These are phyloP conservation scores for Scotopteryx bipunctaria DNA, from an alignment of 2,888 invertebrate species.

Conservation along the genomic window DNA sequence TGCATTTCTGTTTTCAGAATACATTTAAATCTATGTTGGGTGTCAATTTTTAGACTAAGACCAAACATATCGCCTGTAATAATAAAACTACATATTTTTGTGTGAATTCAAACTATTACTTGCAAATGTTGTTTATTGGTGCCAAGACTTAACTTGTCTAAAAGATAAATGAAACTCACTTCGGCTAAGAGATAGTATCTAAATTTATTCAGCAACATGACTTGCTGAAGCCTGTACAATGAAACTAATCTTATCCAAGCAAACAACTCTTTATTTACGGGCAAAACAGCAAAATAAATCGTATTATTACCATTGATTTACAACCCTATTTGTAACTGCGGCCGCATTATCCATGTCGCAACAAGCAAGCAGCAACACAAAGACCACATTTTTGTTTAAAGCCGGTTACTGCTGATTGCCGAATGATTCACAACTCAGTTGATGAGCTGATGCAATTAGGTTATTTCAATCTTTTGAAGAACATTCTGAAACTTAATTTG, in stretches of 20 bases:
- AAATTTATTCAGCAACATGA: not conserved
- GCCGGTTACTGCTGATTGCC: conserved; percentile 1
- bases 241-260: conserved; percentile 14
- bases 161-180: conserved; percentile 4
- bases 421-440: not conserved
- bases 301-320: conserved; percentile 21
- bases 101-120: not conserved
- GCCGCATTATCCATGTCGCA: conserved; percentile 42
- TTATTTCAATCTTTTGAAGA: too few relatives aligned
- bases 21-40: not conserved
- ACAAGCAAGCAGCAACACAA: conserved; percentile 39
- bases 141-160: not conserved
- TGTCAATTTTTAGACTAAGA: not conserved
- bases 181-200: not conserved
- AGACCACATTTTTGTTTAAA: conserved; percentile 8
- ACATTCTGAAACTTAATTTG: too few relatives aligned
- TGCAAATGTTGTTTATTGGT: not conserved
- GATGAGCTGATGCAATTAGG: not conserved
- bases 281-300: conserved; percentile 19
- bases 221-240: conserved; percentile 8
- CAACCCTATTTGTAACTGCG: conserved; percentile 34
- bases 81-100: not conserved
- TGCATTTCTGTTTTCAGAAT: conserved; percentile 1
- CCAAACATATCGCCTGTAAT: not conserved
- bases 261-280: conserved; percentile 18